Base-by-base conservation (phyloP, 1,140 invertebrate genomes). In the Myzus persicae region DNA sequence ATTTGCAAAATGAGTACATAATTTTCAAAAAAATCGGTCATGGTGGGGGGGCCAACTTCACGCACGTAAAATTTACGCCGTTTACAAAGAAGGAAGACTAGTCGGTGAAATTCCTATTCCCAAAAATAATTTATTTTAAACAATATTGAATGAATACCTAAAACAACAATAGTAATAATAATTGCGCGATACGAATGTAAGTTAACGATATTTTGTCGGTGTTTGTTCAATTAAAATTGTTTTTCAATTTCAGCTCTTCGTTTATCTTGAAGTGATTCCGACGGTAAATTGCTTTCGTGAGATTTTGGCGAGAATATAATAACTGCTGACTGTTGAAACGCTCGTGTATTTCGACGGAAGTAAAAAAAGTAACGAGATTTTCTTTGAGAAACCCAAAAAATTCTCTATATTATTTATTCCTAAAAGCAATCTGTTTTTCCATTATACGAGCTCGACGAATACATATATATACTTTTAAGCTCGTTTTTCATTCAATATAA, bases 351-450 rank as follows among this genome's bases (percentile, higher is more conserved):
- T 82, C 38, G 38, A 38, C 36, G 22, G 36, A 82, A 38, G 81
- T 40, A 36, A 82, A 82, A 82, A 82, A 82, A 40, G 36, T 40
- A 82, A 82, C 22, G 81, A 82, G n/a, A 82, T 82, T 82, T 82
- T 24, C 81, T 38, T 38, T 82, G 81, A 24, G 20, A 38, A 82
- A 40, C 22, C 38, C 36, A 6, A 82, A 36, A 82, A 82, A 82
- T 38, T 38, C 22, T 24, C 36, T 24, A 8, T 82, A 40, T 6
- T 82, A 40, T 6, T 82, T 82, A 82, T 40, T 82, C 8, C 8
- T 82, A 40, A 82, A 82, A 82, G 81, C 36, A 82, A 82, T 82
- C 38, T 82, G 38, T 82, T 82, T 82, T 82, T 82, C 81, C 81
- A 82, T 82, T 82, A 82, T 82, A 40, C 38, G 22, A 40, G 6